A percentile compares a stretch with the other conserved stretches of the same genome.
phyloP scores from a whole-genome alignment of 2,797 vertebrate species.

The Danio choprae region DNA sequence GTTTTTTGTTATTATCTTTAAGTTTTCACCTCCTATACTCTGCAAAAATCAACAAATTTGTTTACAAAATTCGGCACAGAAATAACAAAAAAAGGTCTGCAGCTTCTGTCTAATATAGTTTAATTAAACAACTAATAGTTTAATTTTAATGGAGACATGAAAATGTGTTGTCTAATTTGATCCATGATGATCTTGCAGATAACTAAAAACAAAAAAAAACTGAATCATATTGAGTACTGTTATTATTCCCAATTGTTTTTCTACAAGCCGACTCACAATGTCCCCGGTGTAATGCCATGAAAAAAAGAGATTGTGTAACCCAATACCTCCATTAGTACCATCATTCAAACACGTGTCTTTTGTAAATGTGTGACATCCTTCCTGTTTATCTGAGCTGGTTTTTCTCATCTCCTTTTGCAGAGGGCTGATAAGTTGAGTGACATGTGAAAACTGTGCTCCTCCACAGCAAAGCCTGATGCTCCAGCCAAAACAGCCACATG shows the following conservation, averaged over 20 bases:
- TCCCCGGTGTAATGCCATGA: background rate
- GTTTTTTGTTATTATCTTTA: no score
- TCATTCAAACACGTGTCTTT: constrained; percentile 50
- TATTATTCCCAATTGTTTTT: background rate
- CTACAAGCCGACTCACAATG: background rate
- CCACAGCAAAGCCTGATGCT: constrained; percentile 30
- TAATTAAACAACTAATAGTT: no score
- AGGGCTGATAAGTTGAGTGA: constrained; percentile 58
- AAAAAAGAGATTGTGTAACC: constrained; percentile 24
- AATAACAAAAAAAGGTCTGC: no score
- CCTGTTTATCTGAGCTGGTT: constrained; percentile 64
- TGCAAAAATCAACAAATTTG: no score
- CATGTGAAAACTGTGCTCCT: constrained; percentile 53
- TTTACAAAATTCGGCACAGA: no score
- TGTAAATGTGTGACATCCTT: constrained; percentile 53
- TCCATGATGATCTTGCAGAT: no score
- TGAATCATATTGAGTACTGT: background rate
- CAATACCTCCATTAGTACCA: constrained; percentile 36
- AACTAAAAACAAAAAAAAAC: no score
- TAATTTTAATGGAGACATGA: no score
- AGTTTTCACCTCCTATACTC: no score
- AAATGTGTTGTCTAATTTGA: no score
- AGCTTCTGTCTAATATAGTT: no score
- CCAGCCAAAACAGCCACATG: constrained; percentile 47
- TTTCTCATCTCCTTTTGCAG: constrained; percentile 51